Evolutionary conservation across 2,888 invertebrate species (phyloP).

Genomic region (Papilio elwesi): DNA sequence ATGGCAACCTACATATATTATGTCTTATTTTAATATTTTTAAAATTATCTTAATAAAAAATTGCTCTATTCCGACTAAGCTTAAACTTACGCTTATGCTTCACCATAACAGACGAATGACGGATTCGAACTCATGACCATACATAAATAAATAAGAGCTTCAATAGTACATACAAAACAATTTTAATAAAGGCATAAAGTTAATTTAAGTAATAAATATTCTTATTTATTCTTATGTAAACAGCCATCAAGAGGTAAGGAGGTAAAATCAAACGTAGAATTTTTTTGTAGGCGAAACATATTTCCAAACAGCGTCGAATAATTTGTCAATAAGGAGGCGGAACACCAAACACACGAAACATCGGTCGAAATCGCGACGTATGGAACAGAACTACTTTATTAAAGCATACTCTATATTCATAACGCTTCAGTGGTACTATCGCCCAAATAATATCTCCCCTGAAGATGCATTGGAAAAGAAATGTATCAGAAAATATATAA

Average conservation of each 20-base stretch:
- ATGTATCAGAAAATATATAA: conserved; percentile 84
- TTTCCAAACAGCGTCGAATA: conserved; percentile 25
- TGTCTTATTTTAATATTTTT: too few species aligned
- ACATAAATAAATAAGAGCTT: too few species aligned
- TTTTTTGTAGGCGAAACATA: not conserved
- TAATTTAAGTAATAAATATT: too few species aligned
- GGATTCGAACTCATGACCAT: too few species aligned
- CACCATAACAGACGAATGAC: too few species aligned
- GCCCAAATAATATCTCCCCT: conserved; percentile 80
- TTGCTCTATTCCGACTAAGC: too few species aligned
- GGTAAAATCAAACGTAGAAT: conserved; percentile 11
- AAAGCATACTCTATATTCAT: conserved; percentile 83
- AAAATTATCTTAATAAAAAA: too few species aligned
- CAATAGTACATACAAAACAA: too few species aligned
- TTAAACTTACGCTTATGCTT: too few species aligned
- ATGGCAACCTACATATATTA: too few species aligned
- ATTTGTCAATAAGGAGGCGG: conserved; percentile 38
- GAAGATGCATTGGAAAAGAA: conserved; percentile 82
- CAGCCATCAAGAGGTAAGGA: not conserved
- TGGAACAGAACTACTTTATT: conserved; percentile 74
- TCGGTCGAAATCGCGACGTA: conserved; percentile 49
- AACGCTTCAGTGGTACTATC: conserved; percentile 80
- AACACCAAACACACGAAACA: conserved; percentile 50
- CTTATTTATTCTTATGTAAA: too few species aligned
- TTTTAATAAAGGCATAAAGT: too few species aligned